Evolutionary conservation across 2,797 vertebrate genomes (phyloP).

Genomic region (Stomatorhinus walkeri): DNA sequence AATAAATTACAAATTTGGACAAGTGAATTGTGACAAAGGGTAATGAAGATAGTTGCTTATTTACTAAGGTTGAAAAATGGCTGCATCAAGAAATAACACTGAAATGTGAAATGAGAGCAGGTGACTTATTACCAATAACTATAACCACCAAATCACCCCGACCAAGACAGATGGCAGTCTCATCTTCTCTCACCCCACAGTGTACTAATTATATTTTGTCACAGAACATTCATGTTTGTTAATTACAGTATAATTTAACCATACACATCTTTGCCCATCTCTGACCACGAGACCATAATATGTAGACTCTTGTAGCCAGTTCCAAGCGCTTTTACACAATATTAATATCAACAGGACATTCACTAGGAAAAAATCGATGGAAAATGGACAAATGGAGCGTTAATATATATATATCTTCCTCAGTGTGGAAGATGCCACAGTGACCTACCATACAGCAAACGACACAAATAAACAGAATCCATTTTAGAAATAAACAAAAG

Average conservation of each 20-base stretch:
- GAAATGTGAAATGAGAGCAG: background rate
- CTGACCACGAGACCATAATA: background rate
- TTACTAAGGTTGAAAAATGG: background rate
- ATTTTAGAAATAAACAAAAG: slow-evolving; percentile 22
- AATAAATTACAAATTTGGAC: background rate
- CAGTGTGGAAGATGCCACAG: slow-evolving; percentile 2
- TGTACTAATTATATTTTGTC: background rate
- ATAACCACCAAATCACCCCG: background rate
- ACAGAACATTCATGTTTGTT: background rate
- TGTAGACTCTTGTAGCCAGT: background rate
- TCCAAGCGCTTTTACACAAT: slow-evolving; percentile 14
- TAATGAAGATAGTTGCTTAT: background rate
- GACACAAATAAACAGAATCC: slow-evolving; percentile 10
- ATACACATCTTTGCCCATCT: background rate
- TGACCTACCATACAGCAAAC: background rate
- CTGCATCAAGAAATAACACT: background rate
- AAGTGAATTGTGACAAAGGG: background rate
- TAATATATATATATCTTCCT: background rate
- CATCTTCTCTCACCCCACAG: background rate
- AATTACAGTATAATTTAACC: background rate
- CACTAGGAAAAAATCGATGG: background rate
- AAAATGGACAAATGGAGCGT: background rate
- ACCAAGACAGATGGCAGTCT: background rate
- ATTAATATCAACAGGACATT: background rate
- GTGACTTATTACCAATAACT: background rate